Evolutionary conservation across 2,888 invertebrate species (phyloP), one percentile per base, ranked within the genome.

Genomic region (Pachycephus smyrnensis): DNA sequence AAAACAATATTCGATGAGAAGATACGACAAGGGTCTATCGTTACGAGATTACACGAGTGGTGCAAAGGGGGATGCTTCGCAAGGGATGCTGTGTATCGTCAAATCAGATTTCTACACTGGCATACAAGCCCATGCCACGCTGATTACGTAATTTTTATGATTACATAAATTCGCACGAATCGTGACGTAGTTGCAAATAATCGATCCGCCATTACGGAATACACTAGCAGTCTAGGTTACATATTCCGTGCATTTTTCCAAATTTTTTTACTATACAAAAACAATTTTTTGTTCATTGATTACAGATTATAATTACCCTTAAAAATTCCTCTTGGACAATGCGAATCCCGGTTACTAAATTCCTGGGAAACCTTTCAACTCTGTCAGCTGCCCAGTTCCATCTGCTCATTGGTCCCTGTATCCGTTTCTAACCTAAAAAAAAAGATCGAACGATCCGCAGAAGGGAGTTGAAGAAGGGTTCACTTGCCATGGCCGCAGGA

Each of bases 1-100:
- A 77, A 75, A 77, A 77, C 77, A 77, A 77, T 75, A 75, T 77
- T 77, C 71, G 75, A 69, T 9, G 40, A 40, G 40, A 9, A 55
- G 40, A 71, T 30, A 12, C 32, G 31, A 32, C 71, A 32, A 71
- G 71, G 71, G 71, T 32, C 31, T 31, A 0, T 32, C 71, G 31
- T 71, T 55, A 55, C 12, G 71, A 30, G 31, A 31, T 11, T 31
- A 32, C 12, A 11, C n/a, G 31, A 55, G 23, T 23, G 23, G 6
- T 23, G 40, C 15, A 55, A 55, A 55, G 23, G 40, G 40, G 2
- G 40, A 15, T 55, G 23, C 23, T 55, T 55, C 40, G 40, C 23
- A 23, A 23, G 40, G 40, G 40, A 55, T 23, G 40, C 40, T 55
- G 15, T 23, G 40, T 55, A 55, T 55, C 40, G 40, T 55, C 6